phyloP scores from a whole-genome alignment of 2,888 invertebrate species.

The Physocephala rufipes region DNA sequence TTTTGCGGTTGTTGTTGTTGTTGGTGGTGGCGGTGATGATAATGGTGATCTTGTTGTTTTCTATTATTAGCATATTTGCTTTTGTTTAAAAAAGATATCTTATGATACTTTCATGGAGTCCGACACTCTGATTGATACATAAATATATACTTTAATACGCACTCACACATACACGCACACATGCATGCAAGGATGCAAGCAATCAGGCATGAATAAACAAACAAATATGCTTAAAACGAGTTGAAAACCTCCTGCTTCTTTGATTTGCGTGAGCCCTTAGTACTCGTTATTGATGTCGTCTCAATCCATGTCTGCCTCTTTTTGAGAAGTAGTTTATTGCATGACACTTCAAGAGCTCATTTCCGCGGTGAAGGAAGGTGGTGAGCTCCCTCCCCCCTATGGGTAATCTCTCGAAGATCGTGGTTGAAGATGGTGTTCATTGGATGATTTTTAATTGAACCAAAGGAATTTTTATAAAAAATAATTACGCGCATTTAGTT shows the following conservation, averaged over 20 bases:
- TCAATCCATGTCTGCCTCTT: not conserved
- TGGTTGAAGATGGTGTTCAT: not conserved
- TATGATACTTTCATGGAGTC: slow-evolving; percentile 12
- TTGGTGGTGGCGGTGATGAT: not conserved
- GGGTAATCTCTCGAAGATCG: not conserved
- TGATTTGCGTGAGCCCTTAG: not conserved
- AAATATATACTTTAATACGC: too few species aligned
- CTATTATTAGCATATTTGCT: not conserved
- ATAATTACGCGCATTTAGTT: too few species aligned
- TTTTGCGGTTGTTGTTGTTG: not conserved
- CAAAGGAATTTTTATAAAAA: too few species aligned
- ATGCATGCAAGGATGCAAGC: too few species aligned
- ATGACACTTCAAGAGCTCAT: slow-evolving; percentile 3
- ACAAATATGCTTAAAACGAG: not conserved
- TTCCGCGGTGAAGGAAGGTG: not conserved
- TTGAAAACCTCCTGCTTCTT: too few species aligned
- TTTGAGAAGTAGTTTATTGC: slow-evolving; percentile 1
- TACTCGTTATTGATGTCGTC: slow-evolving; percentile 3
- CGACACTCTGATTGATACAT: not conserved
- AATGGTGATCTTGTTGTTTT: too few species aligned
- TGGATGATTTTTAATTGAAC: not conserved
- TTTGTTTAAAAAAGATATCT: not conserved
- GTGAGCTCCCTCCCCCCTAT: too few species aligned
- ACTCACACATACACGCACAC: too few species aligned
- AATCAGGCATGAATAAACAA: too few species aligned